Evolutionary conservation across 92 coral and sea anemone genomes (phyloP).

Genomic region (Actinernus sp.): DNA sequence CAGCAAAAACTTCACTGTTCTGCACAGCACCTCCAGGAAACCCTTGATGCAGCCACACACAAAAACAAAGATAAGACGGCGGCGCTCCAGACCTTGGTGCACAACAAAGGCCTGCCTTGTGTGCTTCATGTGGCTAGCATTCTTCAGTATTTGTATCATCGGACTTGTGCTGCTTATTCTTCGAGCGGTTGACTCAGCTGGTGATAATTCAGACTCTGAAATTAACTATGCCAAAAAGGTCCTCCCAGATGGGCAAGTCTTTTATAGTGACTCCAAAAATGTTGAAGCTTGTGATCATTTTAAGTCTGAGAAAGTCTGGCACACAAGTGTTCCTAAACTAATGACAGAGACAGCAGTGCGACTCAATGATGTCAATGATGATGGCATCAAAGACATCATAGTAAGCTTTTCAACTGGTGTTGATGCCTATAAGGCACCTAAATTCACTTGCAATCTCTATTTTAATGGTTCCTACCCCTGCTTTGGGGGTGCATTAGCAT

Average conservation of each 20-base stretch:
- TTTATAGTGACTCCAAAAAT: slow-evolving; percentile 20
- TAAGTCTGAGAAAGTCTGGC: slow-evolving; percentile 77
- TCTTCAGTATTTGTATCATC: slow-evolving; percentile 75
- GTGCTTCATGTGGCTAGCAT: slow-evolving; percentile 82
- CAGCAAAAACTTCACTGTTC: slow-evolving; percentile 51
- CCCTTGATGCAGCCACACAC: slow-evolving; percentile 65
- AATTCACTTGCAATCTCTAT: slow-evolving; percentile 84
- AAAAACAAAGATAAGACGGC: slow-evolving; percentile 77
- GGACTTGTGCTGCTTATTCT: slow-evolving; percentile 81
- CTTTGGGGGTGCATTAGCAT: slow-evolving; percentile 89
- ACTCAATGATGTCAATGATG: slow-evolving; percentile 91
- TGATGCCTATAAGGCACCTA: slow-evolving; percentile 89
- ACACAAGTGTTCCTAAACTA: slow-evolving; percentile 77
- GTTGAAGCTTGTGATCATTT: slow-evolving; percentile 73
- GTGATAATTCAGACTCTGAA: slow-evolving; percentile 7
- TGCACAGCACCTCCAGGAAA: slow-evolving; percentile 58
- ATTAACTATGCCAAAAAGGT: slow-evolving; percentile 53
- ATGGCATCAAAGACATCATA: slow-evolving; percentile 88
- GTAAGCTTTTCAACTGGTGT: slow-evolving; percentile 95
- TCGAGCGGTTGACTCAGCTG: slow-evolving; percentile 63
- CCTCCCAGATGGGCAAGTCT: slow-evolving; percentile 7
- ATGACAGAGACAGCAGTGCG: slow-evolving; percentile 98
- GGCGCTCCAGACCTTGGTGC: slow-evolving; percentile 85
- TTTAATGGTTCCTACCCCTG: slow-evolving; percentile 96
- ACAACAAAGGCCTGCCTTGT: slow-evolving; percentile 82